A percentile compares a stretch with the other conserved stretches of the same genome.
These are phyloP conservation scores for Helobdella robusta DNA, from an alignment of 2,888 invertebrate species.

Conservation along the genomic window DNA sequence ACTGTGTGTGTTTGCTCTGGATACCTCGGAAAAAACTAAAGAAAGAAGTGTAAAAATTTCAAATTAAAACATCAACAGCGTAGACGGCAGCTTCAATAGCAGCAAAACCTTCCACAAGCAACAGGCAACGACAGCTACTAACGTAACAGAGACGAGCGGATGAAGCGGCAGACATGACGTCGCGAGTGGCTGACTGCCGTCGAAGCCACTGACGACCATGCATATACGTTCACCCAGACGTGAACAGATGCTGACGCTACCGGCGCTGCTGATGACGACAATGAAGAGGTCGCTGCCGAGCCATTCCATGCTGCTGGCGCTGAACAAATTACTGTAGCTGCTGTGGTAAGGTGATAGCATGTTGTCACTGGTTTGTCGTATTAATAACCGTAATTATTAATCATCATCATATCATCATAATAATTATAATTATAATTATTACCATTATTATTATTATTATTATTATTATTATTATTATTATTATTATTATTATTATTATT, in stretches of 20 bases:
- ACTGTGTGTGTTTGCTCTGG: background rate
- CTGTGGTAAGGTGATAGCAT: too few relatives aligned
- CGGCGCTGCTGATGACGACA: conserved; percentile 42
- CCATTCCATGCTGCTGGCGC: conserved; percentile 39
- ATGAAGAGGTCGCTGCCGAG: conserved; percentile 44
- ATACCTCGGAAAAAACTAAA: background rate
- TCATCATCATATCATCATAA: too few relatives aligned
- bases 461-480: too few relatives aligned
- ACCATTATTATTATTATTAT: too few relatives aligned
- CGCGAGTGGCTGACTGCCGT: conserved; percentile 42
- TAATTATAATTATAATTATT: too few relatives aligned
- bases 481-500: too few relatives aligned
- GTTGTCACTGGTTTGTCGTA: too few relatives aligned
- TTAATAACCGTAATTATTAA: too few relatives aligned
- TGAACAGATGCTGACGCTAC: conserved; percentile 42
- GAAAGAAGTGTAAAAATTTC: conserved; percentile 11
- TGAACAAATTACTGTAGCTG: too few relatives aligned
- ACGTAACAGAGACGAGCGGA: conserved; percentile 42
- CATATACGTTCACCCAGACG: conserved; percentile 44
- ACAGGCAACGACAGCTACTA: conserved; percentile 21
- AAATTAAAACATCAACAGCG: too few relatives aligned
- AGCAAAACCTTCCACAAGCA: too few relatives aligned
- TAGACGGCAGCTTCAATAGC: too few relatives aligned
- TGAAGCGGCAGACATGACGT: conserved; percentile 44
- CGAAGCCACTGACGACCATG: conserved; percentile 41